Base-by-base conservation (phyloP, 2,797 vertebrate species). In the Cephalopachus bancanus region DNA sequence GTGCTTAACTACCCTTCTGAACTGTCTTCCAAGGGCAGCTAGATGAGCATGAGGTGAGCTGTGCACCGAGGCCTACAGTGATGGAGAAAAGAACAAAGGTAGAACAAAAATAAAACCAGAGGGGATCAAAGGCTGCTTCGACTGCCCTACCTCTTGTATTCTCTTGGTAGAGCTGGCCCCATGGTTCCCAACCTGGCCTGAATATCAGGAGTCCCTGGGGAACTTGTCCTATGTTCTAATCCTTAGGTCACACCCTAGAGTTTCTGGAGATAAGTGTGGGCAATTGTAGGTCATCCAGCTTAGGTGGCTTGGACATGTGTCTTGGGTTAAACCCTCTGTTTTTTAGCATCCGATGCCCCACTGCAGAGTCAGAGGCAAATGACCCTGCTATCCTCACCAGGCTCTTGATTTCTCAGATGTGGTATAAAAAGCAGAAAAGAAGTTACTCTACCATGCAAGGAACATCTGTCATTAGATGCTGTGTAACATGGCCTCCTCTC, bases 71-170 rank as follows among this genome's bases (percentile, higher is more conserved):
- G 9, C 44, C n/a, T 51, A 19, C 17, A 49, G 30, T 22, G 67
- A 11, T 10, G 33, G 49, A 24, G 49, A 26, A 53, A 11, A 67
- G 57, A 64, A 57, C 37, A 30, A 51, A 83, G 20, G 19, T n/a
- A 37, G 44, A 19, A 33, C 6, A 22, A 10, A 79, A 37, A n/a
- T 55, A 7, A 83, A 62, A 16, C 9, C 24, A 28, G 37, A 62
- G 30, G 15, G 24, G 19, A 30, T 44, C 28, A 19, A 30, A 62
- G 59, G 28, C 22, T 49, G 28, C 26, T 28, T 89, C 24, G 8
- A 14, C 55, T 12, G 6, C 7, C 26, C 59, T 8, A 6, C 37
- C 7, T 3, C 3, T 3, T 1, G 1, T 4, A 24, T 28, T 15
- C 53, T 9, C 20, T 37, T 4, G 26, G 37, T 30, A 55, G 62